These are phyloP conservation scores for Metopolophium dirhodum DNA, from an alignment of 1,140 invertebrate species.

Conservation along the genomic window DNA sequence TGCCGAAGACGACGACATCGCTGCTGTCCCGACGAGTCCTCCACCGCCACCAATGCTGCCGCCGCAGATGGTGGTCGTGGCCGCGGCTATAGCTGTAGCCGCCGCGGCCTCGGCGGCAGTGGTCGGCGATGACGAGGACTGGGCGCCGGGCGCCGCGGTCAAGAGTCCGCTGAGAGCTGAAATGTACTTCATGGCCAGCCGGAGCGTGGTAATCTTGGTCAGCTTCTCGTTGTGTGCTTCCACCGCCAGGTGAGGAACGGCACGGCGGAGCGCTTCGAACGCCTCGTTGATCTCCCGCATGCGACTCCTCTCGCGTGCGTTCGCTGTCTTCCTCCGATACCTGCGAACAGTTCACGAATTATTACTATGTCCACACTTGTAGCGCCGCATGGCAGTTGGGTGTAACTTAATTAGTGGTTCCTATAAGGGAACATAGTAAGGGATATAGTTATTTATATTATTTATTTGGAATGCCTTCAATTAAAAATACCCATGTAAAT, in stretches of 20 bases:
- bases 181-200: conserved; percentile 73
- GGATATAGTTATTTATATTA: not conserved
- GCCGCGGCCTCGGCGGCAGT: not conserved
- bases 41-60: not conserved
- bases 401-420: not conserved
- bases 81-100: conserved; percentile 49
- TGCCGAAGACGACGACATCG: not conserved
- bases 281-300: conserved; percentile 90
- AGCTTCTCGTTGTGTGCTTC: conserved; percentile 64
- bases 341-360: not conserved
- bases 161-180: conserved; percentile 65
- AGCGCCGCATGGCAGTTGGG: not conserved
- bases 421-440: too few species aligned
- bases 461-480: not conserved
- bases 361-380: not conserved
- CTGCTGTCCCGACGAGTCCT: not conserved
- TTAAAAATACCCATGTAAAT: not conserved
- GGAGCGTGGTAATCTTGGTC: conserved; percentile 71
- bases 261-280: conserved; percentile 79
- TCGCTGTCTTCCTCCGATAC: conserved; percentile 80
- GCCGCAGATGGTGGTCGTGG: conserved; percentile 30
- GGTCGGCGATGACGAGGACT: not conserved
- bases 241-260: conserved; percentile 68
- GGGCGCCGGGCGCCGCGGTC: conserved; percentile 30
- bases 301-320: conserved; percentile 81